Evolutionary conservation across 1,140 invertebrate species (phyloP), one percentile per base, ranked within the genome.

Genomic region (Formica selysi): DNA sequence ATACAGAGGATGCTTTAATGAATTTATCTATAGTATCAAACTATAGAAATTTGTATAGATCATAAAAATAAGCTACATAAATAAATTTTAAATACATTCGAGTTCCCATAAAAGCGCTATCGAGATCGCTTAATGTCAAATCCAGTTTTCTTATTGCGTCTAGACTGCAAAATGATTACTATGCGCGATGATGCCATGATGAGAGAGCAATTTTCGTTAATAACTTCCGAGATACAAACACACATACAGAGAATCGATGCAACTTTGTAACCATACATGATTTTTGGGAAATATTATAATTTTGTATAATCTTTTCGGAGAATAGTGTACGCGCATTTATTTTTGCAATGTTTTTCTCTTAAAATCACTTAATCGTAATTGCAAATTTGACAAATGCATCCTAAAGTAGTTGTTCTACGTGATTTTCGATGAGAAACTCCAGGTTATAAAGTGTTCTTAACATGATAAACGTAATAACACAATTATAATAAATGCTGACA

Each of bases 401-500:
- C n/a, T 48, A 19, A 36, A 36, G 19, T 26, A 76, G 2, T 61
- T 29, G 6, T 13, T 16, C 16, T 70, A 8, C 41, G 16, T 6
- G 59, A 74, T 68, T 79, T 86, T 90, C 76, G 84, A 86, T 61
- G 62, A 76, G 57, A 81, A 67, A 22, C 36, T 26, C 3, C 29
- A 2, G 19, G 48, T 73, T 71, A 38, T 65, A 26, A 32, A n/a
- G 64, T 57, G 11, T 57, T 16, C 62, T 71, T 54, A n/a, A 44
- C 41, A 13, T 51, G n/a, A 41, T 57, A 74, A 26, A 57, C 67
- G 79, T 88, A 81, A 81, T 88, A 85, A 87, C 88, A 73, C 76
- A 91, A 92, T 91, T 89, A 88, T 89, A 86, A 89, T 89, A 92
- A 89, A 92, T 87, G 90, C 22, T 29, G 89, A 86, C 89, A 94